Conservation (phyloP, 2,113 vertebrate species). For the Hippocampus barbouri region DNA sequence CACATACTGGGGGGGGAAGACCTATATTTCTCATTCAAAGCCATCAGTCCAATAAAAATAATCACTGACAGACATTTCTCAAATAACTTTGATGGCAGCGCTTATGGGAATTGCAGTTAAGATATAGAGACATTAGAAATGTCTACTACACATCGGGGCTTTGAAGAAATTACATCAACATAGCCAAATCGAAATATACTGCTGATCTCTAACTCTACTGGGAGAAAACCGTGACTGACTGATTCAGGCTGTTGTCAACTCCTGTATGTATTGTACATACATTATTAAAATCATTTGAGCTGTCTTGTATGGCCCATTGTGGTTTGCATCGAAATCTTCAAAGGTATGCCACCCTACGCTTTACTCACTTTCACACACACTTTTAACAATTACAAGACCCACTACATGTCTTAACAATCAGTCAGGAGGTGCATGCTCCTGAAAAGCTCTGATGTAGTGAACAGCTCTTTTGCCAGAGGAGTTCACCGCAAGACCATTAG, state of each 20-base stretch:
- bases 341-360: too few species aligned
- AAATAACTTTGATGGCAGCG: slow-evolving; percentile 8
- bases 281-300: too few species aligned
- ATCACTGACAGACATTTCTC: slow-evolving; percentile 20
- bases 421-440: too few species aligned
- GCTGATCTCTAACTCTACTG: slow-evolving; percentile 8
- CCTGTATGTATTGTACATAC: too few species aligned
- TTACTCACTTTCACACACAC: too few species aligned
- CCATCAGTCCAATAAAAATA: slow-evolving; percentile 12
- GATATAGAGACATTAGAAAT: slow-evolving; percentile 37
- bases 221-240: neutral
- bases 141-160: neutral
- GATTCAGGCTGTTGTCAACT: neutral
- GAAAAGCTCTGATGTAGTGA: too few species aligned
- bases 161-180: neutral
- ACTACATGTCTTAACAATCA: too few species aligned
- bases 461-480: too few species aligned
- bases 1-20: slow-evolving; percentile 1
- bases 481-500: too few species aligned
- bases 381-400: too few species aligned
- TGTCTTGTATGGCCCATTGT: too few species aligned
- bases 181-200: neutral
- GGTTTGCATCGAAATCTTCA: too few species aligned
- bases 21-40: slow-evolving; percentile 26
- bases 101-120: slow-evolving; percentile 33